A percentile compares a stretch with the other conserved stretches of the same genome.
Conservation (phyloP, 92 coral and sea anemone genomes). For the Hydrozoanthus gracilis region DNA sequence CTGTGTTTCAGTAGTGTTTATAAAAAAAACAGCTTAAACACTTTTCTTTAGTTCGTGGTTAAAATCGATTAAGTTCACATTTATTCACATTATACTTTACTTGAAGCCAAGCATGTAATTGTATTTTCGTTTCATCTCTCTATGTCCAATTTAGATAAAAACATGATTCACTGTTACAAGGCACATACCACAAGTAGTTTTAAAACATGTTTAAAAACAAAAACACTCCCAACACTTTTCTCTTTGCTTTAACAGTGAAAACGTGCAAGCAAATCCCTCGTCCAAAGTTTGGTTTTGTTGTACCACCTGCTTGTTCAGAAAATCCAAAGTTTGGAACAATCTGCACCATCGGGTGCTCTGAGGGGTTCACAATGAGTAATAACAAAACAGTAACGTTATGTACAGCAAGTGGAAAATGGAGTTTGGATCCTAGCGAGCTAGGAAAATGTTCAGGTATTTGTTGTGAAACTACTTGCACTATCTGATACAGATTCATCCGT, state of each 20-base stretch:
- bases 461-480: not conserved
- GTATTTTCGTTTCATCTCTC: too few species aligned
- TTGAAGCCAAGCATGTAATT: too few species aligned
- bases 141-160: too few species aligned
- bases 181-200: not conserved
- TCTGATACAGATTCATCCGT: too few species aligned
- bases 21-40: too few species aligned
- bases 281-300: not conserved
- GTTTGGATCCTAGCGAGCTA: not conserved
- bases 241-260: not conserved
- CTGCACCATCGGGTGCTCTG: not conserved
- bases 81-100: too few species aligned
- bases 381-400: not conserved
- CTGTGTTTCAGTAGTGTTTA: too few species aligned
- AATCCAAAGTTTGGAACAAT: not conserved
- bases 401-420: conserved; percentile 1
- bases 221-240: not conserved
- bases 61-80: too few species aligned
- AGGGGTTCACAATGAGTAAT: not conserved
- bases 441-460: conserved; percentile 1
- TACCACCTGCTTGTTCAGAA: conserved; percentile 5
- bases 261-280: not conserved
- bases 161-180: not conserved
- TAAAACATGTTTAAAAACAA: too few species aligned
- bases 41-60: too few species aligned